phyloP scores from a whole-genome alignment of 1,140 invertebrate species.

The Ruditapes philippinarum region DNA sequence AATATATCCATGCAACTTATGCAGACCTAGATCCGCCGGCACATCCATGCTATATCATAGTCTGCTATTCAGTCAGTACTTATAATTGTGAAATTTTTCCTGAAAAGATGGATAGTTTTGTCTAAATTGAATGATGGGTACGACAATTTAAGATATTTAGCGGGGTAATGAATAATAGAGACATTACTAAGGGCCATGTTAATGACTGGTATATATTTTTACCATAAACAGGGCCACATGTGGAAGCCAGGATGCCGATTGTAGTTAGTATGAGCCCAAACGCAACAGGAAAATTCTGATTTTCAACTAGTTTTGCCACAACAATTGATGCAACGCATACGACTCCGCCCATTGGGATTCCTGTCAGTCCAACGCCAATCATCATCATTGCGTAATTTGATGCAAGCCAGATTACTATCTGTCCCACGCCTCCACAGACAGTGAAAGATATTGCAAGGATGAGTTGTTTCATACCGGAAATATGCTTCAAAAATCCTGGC shows the following conservation, averaged over 20 bases:
- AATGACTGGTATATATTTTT: neutral
- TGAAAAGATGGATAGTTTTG: neutral
- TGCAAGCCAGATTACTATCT: neutral
- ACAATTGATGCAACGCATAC: neutral
- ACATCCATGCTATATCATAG: neutral
- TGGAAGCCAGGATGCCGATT: neutral
- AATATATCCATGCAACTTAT: too few relatives aligned
- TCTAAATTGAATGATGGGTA: too few relatives aligned
- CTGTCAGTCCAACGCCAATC: conserved; percentile 10
- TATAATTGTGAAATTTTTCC: neutral
- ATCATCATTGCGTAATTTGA: neutral
- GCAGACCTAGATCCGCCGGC: too few relatives aligned
- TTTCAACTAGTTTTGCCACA: neutral
- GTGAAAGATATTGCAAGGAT: neutral
- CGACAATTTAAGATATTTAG: neutral
- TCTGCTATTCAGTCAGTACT: neutral
- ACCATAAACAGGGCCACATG: neutral
- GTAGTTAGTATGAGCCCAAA: conserved; percentile 4
- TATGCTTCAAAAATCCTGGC: neutral
- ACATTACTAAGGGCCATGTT: too few relatives aligned
- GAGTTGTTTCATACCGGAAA: neutral
- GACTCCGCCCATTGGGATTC: conserved; percentile 16
- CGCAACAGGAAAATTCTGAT: neutral
- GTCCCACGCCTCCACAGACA: neutral
- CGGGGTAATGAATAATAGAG: too few relatives aligned